phyloP scores from a whole-genome alignment of 2,797 vertebrate genomes.

The Ambastaia sidthimunki region DNA sequence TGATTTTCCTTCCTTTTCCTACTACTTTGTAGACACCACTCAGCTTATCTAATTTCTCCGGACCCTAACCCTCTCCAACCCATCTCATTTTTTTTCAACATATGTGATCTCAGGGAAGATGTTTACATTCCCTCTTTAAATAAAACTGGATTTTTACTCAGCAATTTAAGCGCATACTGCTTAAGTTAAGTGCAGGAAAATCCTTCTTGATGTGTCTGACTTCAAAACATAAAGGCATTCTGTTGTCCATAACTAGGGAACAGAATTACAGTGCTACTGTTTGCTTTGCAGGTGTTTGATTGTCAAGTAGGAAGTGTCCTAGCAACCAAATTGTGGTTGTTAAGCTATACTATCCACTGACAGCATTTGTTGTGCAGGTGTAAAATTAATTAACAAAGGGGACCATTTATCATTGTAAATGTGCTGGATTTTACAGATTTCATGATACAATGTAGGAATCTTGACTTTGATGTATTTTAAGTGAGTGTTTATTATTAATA shows the following conservation, averaged over 20 bases:
- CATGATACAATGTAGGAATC: neutral
- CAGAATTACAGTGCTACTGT: neutral
- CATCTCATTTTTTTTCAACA: too few relatives aligned
- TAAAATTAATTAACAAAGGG: neutral
- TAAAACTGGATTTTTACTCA: too few relatives aligned
- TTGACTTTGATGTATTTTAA: neutral
- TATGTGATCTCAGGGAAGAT: too few relatives aligned
- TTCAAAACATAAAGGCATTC: neutral
- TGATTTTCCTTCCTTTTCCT: neutral
- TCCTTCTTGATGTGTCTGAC: too few relatives aligned
- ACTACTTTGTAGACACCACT: too few relatives aligned
- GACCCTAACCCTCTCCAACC: too few relatives aligned
- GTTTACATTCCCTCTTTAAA: too few relatives aligned
- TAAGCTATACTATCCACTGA: neutral
- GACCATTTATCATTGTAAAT: neutral
- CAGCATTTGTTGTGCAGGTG: neutral
- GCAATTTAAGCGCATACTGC: too few relatives aligned
- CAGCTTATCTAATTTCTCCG: too few relatives aligned
- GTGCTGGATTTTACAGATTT: neutral
- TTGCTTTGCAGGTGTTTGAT: neutral
- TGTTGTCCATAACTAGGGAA: neutral
- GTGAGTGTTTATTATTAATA: too few relatives aligned
- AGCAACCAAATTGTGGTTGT: neutral
- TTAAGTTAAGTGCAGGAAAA: too few relatives aligned
- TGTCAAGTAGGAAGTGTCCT: neutral